A percentile compares a stretch with the other conserved stretches of the same genome.
Conservation (phyloP, 2,888 invertebrate species). For the Antitype chi region DNA sequence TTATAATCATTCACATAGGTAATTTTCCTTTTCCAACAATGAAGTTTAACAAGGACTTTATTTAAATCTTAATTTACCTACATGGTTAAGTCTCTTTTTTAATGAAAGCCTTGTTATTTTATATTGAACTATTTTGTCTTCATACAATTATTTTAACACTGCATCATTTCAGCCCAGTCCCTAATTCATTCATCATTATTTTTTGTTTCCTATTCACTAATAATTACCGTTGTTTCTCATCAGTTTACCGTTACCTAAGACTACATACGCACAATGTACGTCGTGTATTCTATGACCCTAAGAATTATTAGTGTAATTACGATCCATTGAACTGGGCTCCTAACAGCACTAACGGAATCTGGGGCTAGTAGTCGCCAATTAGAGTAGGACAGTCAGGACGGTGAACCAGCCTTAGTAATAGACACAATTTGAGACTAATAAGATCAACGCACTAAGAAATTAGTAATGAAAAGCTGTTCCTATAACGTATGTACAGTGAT, state of each 20-base stretch:
- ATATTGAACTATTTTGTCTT: background rate
- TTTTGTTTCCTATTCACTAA: conserved; percentile 20
- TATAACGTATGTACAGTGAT: conserved; percentile 26
- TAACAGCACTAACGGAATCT: conserved; percentile 47
- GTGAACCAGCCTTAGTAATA: conserved; percentile 27
- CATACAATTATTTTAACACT: background rate
- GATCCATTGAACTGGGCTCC: conserved; percentile 47
- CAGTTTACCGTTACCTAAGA: conserved; percentile 43
- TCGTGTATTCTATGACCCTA: conserved; percentile 47
- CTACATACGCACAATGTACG: conserved; percentile 29
- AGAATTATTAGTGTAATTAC: conserved; percentile 59
- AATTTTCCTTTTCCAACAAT: background rate
- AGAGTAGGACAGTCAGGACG: conserved; percentile 47
- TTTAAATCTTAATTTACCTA: too few species aligned
- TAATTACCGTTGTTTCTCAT: conserved; percentile 52
- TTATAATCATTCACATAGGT: background rate
- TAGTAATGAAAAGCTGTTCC: conserved; percentile 27
- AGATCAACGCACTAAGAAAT: conserved; percentile 34
- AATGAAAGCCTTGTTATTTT: background rate
- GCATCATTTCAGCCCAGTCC: background rate
- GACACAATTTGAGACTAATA: conserved; percentile 42
- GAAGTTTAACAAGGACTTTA: background rate
- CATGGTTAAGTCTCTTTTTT: background rate
- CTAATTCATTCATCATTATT: background rate
- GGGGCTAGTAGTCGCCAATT: conserved; percentile 44